Conservation (phyloP, 1,140 invertebrate species). For the Ylistrum balloti region DNA sequence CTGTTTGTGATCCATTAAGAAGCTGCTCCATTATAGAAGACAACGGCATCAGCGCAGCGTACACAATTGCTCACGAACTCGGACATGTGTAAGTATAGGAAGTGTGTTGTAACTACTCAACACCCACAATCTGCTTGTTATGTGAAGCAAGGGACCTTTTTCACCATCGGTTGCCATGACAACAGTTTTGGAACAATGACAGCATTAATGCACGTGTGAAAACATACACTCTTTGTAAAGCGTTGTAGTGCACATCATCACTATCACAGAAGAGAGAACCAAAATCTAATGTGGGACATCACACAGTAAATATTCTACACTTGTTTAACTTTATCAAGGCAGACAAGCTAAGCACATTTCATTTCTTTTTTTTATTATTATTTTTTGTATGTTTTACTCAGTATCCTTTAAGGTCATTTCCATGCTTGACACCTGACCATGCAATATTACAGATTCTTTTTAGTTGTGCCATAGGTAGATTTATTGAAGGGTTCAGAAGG, state of each 20-base stretch:
- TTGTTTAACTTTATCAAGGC: not conserved
- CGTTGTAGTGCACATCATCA: not conserved
- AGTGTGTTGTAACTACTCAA: not conserved
- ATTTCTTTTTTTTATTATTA: too few species aligned
- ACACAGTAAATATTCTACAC: not conserved
- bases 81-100: conserved; percentile 92
- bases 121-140: conserved; percentile 4
- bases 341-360: not conserved
- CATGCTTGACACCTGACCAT: too few species aligned
- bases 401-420: too few species aligned
- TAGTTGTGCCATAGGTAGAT: too few species aligned
- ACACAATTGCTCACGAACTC: conserved; percentile 95
- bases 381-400: too few species aligned
- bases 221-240: not conserved
- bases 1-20: conserved; percentile 93
- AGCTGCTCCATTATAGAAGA: conserved; percentile 96
- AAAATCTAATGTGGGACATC: not conserved
- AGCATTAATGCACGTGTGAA: conserved; percentile 17
- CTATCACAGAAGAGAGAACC: not conserved
- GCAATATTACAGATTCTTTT: too few species aligned
- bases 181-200: conserved; percentile 28
- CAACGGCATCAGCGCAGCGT: conserved; percentile 94
- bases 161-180: not conserved
- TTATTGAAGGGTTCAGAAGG: too few species aligned
- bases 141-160: not conserved